Evolutionary conservation across 2,113 vertebrate species (phyloP).

Genomic region (Crotophaga sulcirostris): DNA sequence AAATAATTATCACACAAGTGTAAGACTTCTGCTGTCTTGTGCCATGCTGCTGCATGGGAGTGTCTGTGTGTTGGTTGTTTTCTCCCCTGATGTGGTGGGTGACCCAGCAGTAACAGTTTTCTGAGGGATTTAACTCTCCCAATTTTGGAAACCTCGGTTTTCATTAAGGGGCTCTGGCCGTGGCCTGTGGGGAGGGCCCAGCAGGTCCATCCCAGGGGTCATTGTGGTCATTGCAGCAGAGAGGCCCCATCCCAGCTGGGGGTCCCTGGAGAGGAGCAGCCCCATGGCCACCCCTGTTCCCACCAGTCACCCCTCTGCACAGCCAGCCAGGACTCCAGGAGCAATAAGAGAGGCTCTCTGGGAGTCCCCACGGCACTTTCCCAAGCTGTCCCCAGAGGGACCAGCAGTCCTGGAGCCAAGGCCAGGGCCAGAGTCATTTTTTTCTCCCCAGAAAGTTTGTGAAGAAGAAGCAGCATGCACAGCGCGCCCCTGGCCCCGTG

Average conservation of each 20-base stretch:
- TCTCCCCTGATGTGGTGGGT: background rate
- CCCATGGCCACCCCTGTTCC: background rate
- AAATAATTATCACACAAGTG: rapidly evolving
- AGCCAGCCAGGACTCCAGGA: background rate
- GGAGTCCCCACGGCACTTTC: rapidly evolving
- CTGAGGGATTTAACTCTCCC: background rate
- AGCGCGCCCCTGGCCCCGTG: rapidly evolving
- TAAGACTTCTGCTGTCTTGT: background rate
- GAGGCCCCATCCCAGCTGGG: background rate
- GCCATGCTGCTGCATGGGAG: background rate
- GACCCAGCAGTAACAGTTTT: background rate
- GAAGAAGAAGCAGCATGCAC: rapidly evolving
- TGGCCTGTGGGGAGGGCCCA: rapidly evolving
- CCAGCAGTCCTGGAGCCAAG: background rate
- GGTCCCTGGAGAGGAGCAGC: rapidly evolving
- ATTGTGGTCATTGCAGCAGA: background rate
- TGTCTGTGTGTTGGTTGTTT: background rate
- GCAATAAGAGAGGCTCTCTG: rapidly evolving
- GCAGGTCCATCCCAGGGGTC: background rate
- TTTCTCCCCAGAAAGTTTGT: background rate
- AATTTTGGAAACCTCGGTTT: background rate
- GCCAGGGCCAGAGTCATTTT: background rate
- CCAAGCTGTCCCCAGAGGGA: background rate
- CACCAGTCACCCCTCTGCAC: rapidly evolving
- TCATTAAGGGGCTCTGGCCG: background rate